Conservation (phyloP, 2,888 invertebrate genomes). For the Calephelis perditalis region DNA sequence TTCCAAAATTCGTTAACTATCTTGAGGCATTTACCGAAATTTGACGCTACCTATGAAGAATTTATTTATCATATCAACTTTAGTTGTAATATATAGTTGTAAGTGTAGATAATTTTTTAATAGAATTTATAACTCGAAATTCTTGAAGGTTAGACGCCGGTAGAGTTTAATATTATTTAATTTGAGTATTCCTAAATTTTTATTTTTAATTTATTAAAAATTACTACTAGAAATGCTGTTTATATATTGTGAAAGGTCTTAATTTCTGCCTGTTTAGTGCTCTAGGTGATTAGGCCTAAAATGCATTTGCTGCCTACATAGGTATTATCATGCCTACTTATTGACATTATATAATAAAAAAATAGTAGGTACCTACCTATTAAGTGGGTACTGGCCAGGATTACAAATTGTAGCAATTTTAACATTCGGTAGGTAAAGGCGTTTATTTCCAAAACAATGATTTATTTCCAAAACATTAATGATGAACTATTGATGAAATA, state of each 20-base stretch:
- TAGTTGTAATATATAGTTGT: constrained; percentile 54
- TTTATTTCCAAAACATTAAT: too few species aligned
- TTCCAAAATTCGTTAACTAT: constrained; percentile 33
- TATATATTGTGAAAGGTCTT: background rate
- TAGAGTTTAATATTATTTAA: constrained; percentile 17
- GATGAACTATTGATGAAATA: too few species aligned
- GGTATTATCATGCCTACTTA: too few species aligned
- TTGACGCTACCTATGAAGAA: constrained; percentile 62
- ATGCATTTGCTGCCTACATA: background rate
- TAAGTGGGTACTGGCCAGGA: too few species aligned
- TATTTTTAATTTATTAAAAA: constrained; percentile 3
- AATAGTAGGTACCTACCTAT: too few species aligned
- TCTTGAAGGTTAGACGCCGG: constrained; percentile 55
- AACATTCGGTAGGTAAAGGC: too few species aligned
- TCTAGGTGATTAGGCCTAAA: background rate
- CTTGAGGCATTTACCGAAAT: constrained; percentile 55
- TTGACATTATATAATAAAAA: too few species aligned
- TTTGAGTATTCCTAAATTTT: constrained; percentile 1
- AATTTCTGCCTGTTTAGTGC: background rate
- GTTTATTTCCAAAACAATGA: too few species aligned
- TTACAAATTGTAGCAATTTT: too few species aligned
- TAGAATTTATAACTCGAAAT: constrained; percentile 38
- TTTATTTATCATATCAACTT: constrained; percentile 70
- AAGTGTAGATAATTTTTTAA: constrained; percentile 54
- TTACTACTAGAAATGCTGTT: constrained; percentile 8